These are phyloP conservation scores for Blastobasis adustella DNA, from an alignment of 2,888 invertebrate species.

Conservation along the genomic window DNA sequence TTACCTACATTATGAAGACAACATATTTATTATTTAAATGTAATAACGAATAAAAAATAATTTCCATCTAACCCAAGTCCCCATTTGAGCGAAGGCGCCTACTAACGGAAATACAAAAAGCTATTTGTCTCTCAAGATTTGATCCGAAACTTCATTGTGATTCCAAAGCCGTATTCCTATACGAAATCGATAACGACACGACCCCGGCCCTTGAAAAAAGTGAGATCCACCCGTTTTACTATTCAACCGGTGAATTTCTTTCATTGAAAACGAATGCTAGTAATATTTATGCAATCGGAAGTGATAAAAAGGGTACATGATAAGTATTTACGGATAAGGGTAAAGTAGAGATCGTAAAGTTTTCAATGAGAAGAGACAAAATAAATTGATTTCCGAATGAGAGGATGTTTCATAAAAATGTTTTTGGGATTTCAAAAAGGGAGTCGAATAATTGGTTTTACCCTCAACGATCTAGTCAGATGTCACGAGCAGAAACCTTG, in stretches of 20 bases:
- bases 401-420: not conserved
- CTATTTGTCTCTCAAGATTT: slow-evolving; percentile 35
- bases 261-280: slow-evolving; percentile 56
- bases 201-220: slow-evolving; percentile 47
- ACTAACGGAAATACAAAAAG: slow-evolving; percentile 14
- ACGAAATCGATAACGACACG: slow-evolving; percentile 57
- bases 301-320: slow-evolving; percentile 49
- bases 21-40: too few species aligned
- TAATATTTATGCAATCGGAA: slow-evolving; percentile 42
- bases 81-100: too few species aligned
- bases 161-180: slow-evolving; percentile 44
- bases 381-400: not conserved
- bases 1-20: too few species aligned
- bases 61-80: too few species aligned
- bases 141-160: slow-evolving; percentile 45
- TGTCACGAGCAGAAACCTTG: too few species aligned
- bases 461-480: too few species aligned
- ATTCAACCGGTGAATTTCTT: slow-evolving; percentile 50
- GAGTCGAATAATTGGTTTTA: too few species aligned
- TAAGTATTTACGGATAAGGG: slow-evolving; percentile 12
- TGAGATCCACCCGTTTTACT: slow-evolving; percentile 50
- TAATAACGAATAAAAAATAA: too few species aligned
- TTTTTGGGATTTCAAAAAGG: not conserved
- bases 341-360: too few species aligned
- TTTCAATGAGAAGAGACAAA: not conserved